These are phyloP conservation scores for Macheiramphus alcinus DNA, from an alignment of 2,113 vertebrate species.

Conservation along the genomic window DNA sequence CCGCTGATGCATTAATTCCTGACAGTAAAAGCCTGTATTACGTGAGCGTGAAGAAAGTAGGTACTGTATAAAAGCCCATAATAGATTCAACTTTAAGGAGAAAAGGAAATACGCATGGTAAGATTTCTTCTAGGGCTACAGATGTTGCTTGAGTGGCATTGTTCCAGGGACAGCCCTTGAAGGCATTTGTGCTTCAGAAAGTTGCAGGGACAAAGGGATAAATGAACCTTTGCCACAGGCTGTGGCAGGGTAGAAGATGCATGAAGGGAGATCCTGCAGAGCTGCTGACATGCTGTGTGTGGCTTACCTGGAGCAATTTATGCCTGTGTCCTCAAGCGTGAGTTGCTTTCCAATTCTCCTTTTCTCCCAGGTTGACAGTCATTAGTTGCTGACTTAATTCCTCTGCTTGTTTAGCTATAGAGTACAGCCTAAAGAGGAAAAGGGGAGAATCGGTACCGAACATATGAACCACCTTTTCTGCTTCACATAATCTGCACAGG, in stretches of 20 bases:
- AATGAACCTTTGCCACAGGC: neutral
- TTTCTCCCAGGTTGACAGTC: slow-evolving; percentile 14
- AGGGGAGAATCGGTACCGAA: neutral
- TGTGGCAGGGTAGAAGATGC: neutral
- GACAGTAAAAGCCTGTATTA: slow-evolving; percentile 2
- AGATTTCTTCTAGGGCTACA: neutral
- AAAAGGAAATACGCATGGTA: neutral
- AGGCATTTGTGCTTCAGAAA: neutral
- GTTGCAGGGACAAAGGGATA: slow-evolving; percentile 8
- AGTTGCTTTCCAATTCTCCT: neutral
- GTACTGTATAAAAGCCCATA: neutral
- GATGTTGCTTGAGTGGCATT: neutral
- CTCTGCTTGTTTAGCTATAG: neutral
- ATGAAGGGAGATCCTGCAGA: neutral
- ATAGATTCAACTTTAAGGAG: neutral
- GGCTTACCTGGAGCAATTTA: slow-evolving; percentile 32
- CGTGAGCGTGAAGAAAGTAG: neutral
- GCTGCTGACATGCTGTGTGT: neutral
- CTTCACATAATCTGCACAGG: neutral
- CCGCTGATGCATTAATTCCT: neutral
- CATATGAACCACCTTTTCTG: neutral
- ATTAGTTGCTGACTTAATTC: slow-evolving; percentile 26
- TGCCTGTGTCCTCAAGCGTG: neutral
- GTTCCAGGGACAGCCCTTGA: neutral
- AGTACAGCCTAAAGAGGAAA: neutral